Evolutionary conservation across 1,140 invertebrate genomes (phyloP).

Genomic region (Mya arenaria): DNA sequence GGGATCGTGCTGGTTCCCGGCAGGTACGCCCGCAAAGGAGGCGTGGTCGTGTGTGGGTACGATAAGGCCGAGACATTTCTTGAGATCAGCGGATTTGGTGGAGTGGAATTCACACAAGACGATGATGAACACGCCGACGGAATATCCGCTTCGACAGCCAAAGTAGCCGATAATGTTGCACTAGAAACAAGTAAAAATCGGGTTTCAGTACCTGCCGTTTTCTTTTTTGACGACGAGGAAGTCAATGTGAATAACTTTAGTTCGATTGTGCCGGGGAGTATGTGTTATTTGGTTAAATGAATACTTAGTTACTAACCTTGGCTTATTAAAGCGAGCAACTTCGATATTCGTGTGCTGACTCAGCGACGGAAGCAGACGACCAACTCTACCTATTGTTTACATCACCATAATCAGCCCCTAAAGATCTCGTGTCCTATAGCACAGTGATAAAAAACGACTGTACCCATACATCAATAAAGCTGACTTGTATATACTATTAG

Average conservation of each 20-base stretch:
- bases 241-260: conserved; percentile 61
- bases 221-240: conserved; percentile 65
- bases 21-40: conserved; percentile 56
- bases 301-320: too few relatives aligned
- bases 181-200: not conserved
- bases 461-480: too few relatives aligned
- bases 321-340: too few relatives aligned
- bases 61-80: conserved; percentile 63
- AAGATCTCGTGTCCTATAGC: too few relatives aligned
- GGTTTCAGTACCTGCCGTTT: not conserved
- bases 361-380: too few relatives aligned
- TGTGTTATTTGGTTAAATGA: conserved; percentile 51
- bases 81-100: not conserved
- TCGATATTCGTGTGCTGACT: too few relatives aligned
- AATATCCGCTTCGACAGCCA: not conserved
- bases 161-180: not conserved
- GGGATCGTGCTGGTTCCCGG: conserved; percentile 17
- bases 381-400: too few relatives aligned
- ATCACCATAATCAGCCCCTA: too few relatives aligned
- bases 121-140: not conserved
- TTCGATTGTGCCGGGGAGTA: conserved; percentile 42
- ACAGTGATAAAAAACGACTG: too few relatives aligned
- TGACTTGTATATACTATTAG: too few relatives aligned
- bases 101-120: not conserved
- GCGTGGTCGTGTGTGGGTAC: conserved; percentile 63